Conservation (phyloP, 2,113 vertebrate species). For the Vanacampus margaritifer region DNA sequence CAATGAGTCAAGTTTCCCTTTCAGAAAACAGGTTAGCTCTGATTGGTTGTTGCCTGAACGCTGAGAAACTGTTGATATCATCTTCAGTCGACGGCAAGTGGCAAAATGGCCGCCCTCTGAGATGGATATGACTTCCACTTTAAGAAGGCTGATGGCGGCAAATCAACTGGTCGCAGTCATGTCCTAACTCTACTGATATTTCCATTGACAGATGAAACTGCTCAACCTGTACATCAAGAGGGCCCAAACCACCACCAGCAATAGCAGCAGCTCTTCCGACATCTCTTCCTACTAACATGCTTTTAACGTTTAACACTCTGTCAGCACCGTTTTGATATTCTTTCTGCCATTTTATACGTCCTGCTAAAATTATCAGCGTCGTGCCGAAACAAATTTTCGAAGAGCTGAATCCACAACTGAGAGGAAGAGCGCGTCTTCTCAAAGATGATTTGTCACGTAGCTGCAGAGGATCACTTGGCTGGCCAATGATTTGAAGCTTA, state of each 20-base stretch:
- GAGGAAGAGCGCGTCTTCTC: background rate
- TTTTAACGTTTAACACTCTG: background rate
- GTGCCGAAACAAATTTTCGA: background rate
- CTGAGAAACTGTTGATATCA: too few species aligned
- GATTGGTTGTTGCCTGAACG: too few species aligned
- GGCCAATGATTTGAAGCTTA: constrained; percentile 50
- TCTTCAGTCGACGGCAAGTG: too few species aligned
- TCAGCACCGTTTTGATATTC: background rate
- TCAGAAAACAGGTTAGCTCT: too few species aligned
- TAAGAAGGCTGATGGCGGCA: background rate
- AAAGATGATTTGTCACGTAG: constrained; percentile 1
- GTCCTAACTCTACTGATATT: background rate
- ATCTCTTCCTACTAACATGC: constrained; percentile 85
- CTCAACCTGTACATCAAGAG: constrained; percentile 96
- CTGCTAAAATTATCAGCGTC: background rate
- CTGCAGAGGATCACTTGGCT: constrained; percentile 49
- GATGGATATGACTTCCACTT: too few species aligned
- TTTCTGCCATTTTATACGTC: background rate
- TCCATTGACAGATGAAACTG: constrained; percentile 85
- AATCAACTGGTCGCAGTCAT: background rate
- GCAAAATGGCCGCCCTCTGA: too few species aligned
- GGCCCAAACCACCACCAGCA: constrained; percentile 94
- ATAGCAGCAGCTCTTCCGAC: constrained; percentile 95
- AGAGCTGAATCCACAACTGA: background rate
- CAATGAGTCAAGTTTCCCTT: too few species aligned